These are phyloP conservation scores for Holacanthus passer DNA, from an alignment of 2,113 vertebrate species.

Conservation along the genomic window DNA sequence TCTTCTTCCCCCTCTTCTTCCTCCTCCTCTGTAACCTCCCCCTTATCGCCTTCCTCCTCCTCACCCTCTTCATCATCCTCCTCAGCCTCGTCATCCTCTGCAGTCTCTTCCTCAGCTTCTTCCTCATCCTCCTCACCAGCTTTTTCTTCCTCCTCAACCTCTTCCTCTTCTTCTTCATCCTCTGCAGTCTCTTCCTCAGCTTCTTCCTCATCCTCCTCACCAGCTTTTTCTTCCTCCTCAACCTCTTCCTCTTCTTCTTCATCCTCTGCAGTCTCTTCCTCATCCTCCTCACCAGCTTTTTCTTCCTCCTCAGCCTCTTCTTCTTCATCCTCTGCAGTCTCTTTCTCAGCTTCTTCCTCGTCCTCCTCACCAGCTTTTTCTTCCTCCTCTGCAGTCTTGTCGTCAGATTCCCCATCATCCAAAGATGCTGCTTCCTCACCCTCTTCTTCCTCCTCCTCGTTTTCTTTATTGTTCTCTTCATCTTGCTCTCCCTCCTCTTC, in stretches of 20 bases:
- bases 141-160: background rate
- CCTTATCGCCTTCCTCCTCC: background rate
- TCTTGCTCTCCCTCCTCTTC: background rate
- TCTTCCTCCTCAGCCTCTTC: background rate
- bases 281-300: background rate
- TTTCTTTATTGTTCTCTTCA: background rate
- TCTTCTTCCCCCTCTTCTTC: background rate
- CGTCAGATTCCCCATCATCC: slow-evolving; percentile 6
- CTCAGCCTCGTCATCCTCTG: background rate
- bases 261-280: background rate
- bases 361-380: background rate
- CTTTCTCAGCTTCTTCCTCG: background rate
- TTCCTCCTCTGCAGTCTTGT: background rate
- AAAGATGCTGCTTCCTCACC: background rate
- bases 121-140: background rate
- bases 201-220: background rate
- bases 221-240: background rate
- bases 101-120: too few relatives aligned
- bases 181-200: background rate
- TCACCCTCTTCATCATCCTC: background rate
- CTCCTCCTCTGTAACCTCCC: too few relatives aligned
- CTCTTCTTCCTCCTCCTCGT: background rate
- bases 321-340: background rate
- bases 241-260: background rate
- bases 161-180: background rate